These are phyloP conservation scores for Sarcophaga carnaria DNA, from an alignment of 2,888 invertebrate species.

Conservation along the genomic window DNA sequence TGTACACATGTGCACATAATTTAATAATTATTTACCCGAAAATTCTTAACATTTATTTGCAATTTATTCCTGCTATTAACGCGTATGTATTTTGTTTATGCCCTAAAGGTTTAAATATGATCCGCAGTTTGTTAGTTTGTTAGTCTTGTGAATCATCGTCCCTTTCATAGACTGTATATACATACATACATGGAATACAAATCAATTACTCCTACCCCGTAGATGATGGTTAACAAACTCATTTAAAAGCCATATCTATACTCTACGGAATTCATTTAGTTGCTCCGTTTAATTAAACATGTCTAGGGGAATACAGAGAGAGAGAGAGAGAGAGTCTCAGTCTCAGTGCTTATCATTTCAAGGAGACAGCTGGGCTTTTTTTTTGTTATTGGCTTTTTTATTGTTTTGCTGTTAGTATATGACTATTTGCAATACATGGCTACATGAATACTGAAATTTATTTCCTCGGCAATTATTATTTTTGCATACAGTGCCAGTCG, in stretches of 20 bases:
- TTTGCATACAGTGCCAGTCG: neutral
- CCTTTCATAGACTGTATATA: neutral
- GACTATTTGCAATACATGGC: neutral
- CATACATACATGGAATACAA: neutral
- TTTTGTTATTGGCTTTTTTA: too few relatives aligned
- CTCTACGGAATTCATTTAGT: neutral
- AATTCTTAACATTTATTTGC: neutral
- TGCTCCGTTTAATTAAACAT: neutral
- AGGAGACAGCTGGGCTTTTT: too few relatives aligned
- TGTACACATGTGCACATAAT: neutral
- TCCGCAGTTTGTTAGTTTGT: neutral
- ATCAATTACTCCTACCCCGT: neutral
- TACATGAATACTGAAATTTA: neutral
- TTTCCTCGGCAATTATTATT: neutral
- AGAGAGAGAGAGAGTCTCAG: too few relatives aligned
- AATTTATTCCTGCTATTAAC: neutral
- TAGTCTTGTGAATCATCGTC: too few relatives aligned
- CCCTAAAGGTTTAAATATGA: neutral
- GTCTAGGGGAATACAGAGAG: neutral
- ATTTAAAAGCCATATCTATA: neutral
- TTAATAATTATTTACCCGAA: neutral
- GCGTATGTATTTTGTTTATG: neutral
- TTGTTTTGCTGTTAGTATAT: too few relatives aligned
- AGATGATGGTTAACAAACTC: neutral
- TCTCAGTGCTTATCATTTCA: too few relatives aligned